Evolutionary conservation across 2,797 vertebrate species (phyloP).

Genomic region (Lophius americanus): DNA sequence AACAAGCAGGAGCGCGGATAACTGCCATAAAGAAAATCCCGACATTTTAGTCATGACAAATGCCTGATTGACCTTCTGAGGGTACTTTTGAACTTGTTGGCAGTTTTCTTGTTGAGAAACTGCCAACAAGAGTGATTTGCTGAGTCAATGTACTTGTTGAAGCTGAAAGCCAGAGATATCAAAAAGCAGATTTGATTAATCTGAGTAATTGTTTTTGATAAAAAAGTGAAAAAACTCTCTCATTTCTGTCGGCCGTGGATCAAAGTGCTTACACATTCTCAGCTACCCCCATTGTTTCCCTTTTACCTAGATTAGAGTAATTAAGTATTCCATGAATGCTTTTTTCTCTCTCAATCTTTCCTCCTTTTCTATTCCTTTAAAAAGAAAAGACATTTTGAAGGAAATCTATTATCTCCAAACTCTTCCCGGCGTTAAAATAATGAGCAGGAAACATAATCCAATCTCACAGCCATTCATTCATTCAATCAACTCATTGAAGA

Average conservation of each 20-base stretch:
- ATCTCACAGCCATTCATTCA: background rate
- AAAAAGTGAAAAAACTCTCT: background rate
- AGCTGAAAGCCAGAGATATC: background rate
- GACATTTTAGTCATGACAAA: no score
- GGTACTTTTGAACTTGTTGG: no score
- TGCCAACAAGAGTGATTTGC: background rate
- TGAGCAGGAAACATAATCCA: background rate
- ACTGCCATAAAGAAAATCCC: no score
- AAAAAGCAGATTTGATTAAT: background rate
- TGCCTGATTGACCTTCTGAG: no score
- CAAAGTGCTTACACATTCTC: conserved; percentile 43
- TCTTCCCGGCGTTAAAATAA: conserved; percentile 23
- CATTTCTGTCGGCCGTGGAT: background rate
- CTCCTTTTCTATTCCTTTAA: conserved; percentile 13
- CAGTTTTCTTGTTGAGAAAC: no score
- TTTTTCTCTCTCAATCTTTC: conserved; percentile 10
- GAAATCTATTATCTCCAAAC: conserved; percentile 9
- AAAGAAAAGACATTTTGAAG: background rate
- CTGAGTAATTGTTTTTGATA: background rate
- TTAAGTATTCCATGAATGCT: conserved; percentile 11
- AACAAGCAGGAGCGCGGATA: no score
- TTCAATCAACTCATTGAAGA: background rate
- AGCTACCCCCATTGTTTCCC: background rate
- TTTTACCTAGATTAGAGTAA: conserved; percentile 31
- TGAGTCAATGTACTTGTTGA: background rate